A percentile compares a stretch with the other conserved stretches of the same genome.
Evolutionary conservation across 2,113 vertebrate genomes (phyloP).

Genomic region (Diadophis punctatus): DNA sequence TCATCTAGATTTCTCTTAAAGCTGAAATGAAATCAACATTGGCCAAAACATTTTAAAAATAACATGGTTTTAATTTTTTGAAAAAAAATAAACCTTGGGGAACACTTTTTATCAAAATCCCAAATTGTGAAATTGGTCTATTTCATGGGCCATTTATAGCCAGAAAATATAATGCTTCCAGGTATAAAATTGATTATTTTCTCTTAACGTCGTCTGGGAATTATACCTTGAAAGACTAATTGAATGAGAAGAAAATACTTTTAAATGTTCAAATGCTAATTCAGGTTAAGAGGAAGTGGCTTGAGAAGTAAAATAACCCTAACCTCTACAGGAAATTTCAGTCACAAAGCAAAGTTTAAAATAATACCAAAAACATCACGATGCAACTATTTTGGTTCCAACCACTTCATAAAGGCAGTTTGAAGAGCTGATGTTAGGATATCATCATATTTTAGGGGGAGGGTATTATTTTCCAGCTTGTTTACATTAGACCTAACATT

Average conservation of each 20-base stretch:
- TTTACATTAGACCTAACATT: neutral
- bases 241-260: neutral
- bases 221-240: neutral
- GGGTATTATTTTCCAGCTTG: neutral
- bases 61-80: neutral
- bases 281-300: neutral
- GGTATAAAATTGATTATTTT: neutral
- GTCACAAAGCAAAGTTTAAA: slow-evolving; percentile 2
- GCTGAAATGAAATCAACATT: neutral
- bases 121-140: neutral
- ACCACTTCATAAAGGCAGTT: neutral
- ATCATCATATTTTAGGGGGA: slow-evolving; percentile 11
- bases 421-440: neutral
- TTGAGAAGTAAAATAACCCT: neutral
- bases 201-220: neutral
- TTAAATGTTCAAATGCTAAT: neutral
- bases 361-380: slow-evolving; percentile 12
- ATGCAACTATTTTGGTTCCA: neutral
- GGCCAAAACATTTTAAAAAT: neutral
- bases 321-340: slow-evolving; percentile 8
- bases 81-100: neutral
- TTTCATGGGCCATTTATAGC: neutral
- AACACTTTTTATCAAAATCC: neutral
- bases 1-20: neutral
- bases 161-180: neutral